Evolutionary conservation across 2,888 invertebrate genomes (phyloP).

Genomic region (Trilocha varians): DNA sequence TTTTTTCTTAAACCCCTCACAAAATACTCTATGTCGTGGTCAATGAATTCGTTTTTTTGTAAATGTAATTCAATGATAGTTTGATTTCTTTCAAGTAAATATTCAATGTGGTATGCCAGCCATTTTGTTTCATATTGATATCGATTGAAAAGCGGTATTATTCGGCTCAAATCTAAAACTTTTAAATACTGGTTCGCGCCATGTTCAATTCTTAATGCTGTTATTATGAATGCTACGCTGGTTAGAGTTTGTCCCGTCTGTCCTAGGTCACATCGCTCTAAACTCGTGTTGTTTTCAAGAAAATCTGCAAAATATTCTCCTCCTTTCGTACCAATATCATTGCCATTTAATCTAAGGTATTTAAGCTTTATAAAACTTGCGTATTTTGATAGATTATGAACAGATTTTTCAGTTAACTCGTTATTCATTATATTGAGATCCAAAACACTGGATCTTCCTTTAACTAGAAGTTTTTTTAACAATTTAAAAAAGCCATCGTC

Average conservation of each 20-base stretch:
- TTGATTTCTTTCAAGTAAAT: conserved; percentile 44
- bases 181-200: conserved; percentile 40
- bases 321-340: conserved; percentile 69
- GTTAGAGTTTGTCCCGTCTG: conserved; percentile 72
- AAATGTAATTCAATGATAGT: conserved; percentile 70
- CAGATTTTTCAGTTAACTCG: conserved; percentile 55
- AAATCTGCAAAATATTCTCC: conserved; percentile 66
- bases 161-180: conserved; percentile 53
- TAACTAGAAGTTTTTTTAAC: conserved; percentile 48
- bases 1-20: conserved; percentile 65
- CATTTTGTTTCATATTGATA: conserved; percentile 59
- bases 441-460: conserved; percentile 56
- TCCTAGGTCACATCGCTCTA: conserved; percentile 70
- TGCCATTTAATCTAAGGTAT: conserved; percentile 72
- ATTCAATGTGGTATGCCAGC: conserved; percentile 66
- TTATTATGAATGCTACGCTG: conserved; percentile 68
- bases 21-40: conserved; percentile 74
- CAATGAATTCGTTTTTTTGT: conserved; percentile 73
- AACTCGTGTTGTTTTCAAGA: conserved; percentile 48
- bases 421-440: conserved; percentile 75
- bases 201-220: conserved; percentile 54
- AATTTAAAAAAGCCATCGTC: conserved; percentile 61
- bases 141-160: conserved; percentile 46
- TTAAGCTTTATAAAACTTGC: conserved; percentile 52
- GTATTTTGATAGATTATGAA: conserved; percentile 42